Base-by-base conservation (phyloP, 2,888 invertebrate species). In the Diachrysia chrysitis region DNA sequence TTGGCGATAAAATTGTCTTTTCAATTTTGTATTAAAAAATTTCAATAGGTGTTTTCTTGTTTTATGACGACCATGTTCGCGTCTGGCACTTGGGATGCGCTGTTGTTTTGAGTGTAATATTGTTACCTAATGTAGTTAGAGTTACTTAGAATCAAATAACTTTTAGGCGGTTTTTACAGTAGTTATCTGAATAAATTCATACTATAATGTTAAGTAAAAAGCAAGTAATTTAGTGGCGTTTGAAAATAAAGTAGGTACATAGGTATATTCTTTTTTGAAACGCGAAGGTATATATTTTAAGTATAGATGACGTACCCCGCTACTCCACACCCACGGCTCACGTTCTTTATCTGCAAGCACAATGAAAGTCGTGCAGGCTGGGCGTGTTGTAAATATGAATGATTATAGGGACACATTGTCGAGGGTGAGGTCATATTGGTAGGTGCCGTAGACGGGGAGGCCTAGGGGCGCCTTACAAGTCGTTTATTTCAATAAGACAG, bases 401-500 rank as follows among this genome's bases (percentile, higher is more conserved):
- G 78, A 81, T 82, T 71, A 77, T 76, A 70, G 67, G 67, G 73
- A 74, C 74, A 71, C 48, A 58, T 58, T 66, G 70, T 58, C 60
- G 60, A 69, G 76, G 32, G 77, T 71, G 64, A 55, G 71, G 78
- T 72, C 66, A 60, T 69, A 75, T 80, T 61, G 69, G 65, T 58
- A 67, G 71, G 66, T 73, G 32, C 37, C 16, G 16, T 69, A 63
- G 76, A 78, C 74, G 25, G 25, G 2, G 69, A 71, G 77, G 65
- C 64, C 81, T 69, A 66, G 63, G 77, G 84, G 83, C 85, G 85
- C 84, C n/a, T 85, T 85, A 84, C 85, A 83, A 87, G 89, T 89
- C 89, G 82, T 89, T 89, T 88, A 86, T 89, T 88, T 89, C 89
- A 89, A 89, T 89, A 89, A 89, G 83, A 87, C 84, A 82, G 81